Evolutionary conservation across 2,888 invertebrate species (phyloP), one percentile per base, ranked within the genome.

Genomic region (Hymenopus coronatus): DNA sequence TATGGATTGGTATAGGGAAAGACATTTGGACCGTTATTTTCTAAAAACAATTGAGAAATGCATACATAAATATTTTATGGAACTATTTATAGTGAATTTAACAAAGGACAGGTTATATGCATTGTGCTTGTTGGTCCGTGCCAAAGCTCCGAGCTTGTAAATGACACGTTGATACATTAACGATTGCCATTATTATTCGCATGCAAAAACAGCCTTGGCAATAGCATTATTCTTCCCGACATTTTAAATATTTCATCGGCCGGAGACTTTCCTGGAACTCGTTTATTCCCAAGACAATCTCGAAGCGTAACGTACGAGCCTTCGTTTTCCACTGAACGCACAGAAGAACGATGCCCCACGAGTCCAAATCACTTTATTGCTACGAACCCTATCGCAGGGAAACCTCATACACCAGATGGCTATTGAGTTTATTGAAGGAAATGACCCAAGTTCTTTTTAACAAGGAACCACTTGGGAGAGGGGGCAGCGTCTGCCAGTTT

Each of bases 361-460:
- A 25, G 28, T 4, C 28, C 46, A 88, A 83, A 40, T 46, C 88
- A 46, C 46, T 83, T 28, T 46, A 84, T 40, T 88, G 15, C 82
- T 84, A 25, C 20, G 54, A 70, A 70, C 54, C 54, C 54, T 20
- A 20, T 70, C 20, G 83, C 20, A 83, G 83, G 83, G 30, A 83
- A 88, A 88, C 83, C 28, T 46, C 83, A 88, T 88, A 88, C 28
- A n/a, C 15, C 86, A 88, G 89, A 88, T 83, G 89, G 90, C 89
- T 88, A 90, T 90, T 90, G 90, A 90, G 85, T 89, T 90, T 90
- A 90, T 90, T 90, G 90, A 90, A 90, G 90, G 90, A 89, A 90
- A 90, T 90, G 90, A 88, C 85, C 89, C 90, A 88, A 89, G 89
- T 88, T 88, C 82, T 89, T 90, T 90, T 90, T 90, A 90, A 90